phyloP scores from a whole-genome alignment of 2,113 vertebrate species.

The Carettochelys insculpta region DNA sequence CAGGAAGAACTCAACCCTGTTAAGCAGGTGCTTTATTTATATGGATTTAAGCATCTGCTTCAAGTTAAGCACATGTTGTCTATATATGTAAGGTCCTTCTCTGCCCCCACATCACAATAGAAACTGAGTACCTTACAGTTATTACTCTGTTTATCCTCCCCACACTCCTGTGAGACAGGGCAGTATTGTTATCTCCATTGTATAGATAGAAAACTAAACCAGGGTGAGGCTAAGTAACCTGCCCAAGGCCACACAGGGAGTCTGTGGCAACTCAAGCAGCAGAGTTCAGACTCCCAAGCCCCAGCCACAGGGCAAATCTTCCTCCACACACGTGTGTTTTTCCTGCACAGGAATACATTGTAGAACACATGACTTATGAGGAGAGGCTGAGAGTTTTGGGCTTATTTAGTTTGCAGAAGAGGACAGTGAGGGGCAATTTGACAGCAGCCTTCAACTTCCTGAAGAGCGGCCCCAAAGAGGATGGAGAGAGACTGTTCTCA shows the following conservation, averaged over 20 bases:
- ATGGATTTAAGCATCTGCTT: background rate
- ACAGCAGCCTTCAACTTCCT: too few species aligned
- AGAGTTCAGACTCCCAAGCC: background rate
- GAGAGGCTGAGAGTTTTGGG: too few species aligned
- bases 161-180: background rate
- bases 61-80: background rate
- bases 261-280: background rate
- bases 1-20: background rate
- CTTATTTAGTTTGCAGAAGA: too few species aligned
- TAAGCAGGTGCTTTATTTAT: constrained; percentile 1
- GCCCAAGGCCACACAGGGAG: background rate
- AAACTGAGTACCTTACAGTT: background rate
- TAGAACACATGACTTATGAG: too few species aligned
- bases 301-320: background rate
- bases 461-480: too few species aligned
- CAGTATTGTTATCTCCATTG: background rate
- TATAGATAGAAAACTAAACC: background rate
- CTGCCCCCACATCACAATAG: background rate
- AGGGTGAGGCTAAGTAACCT: background rate
- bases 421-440: too few species aligned
- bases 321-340: background rate
- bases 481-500: too few species aligned
- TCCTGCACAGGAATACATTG: background rate
- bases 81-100: background rate
- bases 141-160: background rate